phyloP scores from a whole-genome alignment of 1,140 invertebrate species.

The Drosophila yakuba region DNA sequence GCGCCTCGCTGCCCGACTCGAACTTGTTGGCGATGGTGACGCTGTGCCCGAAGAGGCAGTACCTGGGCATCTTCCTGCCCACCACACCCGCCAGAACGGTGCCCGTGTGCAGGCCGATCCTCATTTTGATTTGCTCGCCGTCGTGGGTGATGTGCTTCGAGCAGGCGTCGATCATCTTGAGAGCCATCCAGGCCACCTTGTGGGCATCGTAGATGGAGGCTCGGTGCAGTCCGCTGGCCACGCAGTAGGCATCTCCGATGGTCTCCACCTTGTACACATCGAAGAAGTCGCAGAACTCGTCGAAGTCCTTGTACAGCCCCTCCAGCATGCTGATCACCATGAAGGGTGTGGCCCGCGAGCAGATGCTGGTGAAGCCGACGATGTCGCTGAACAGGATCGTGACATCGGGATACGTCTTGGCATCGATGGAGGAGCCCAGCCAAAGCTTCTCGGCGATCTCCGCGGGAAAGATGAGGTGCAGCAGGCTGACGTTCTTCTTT shows the following conservation, averaged over 20 bases:
- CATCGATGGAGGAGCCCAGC: slow-evolving; percentile 94
- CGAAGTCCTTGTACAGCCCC: slow-evolving; percentile 96
- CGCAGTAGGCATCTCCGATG: slow-evolving; percentile 97
- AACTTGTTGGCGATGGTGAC: slow-evolving; percentile 98
- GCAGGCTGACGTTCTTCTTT: slow-evolving; percentile 96
- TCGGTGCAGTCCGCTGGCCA: slow-evolving; percentile 95
- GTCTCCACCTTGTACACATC: slow-evolving; percentile 99
- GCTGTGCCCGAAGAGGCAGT: slow-evolving; percentile 96
- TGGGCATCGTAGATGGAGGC: slow-evolving; percentile 91
- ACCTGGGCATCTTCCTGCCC: slow-evolving; percentile 95
- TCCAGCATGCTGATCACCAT: slow-evolving; percentile 98
- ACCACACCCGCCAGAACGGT: slow-evolving; percentile 95
- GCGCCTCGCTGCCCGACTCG: slow-evolving; percentile 95
- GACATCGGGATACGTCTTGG: slow-evolving; percentile 95
- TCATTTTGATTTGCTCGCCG: slow-evolving; percentile 97
- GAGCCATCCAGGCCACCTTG: slow-evolving; percentile 97
- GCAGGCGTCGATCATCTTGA: slow-evolving; percentile 95
- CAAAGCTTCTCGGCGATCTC: slow-evolving; percentile 96
- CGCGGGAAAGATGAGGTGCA: slow-evolving; percentile 97
- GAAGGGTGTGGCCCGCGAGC: slow-evolving; percentile 94
- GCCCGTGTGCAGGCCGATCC: slow-evolving; percentile 96
- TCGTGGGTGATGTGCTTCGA: slow-evolving; percentile 94
- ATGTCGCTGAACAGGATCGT: slow-evolving; percentile 98
- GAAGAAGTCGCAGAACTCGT: slow-evolving; percentile 94
- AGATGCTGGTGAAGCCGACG: slow-evolving; percentile 98